Conservation (phyloP, 2,888 invertebrate species). For the Neocrepidodera transversa region DNA sequence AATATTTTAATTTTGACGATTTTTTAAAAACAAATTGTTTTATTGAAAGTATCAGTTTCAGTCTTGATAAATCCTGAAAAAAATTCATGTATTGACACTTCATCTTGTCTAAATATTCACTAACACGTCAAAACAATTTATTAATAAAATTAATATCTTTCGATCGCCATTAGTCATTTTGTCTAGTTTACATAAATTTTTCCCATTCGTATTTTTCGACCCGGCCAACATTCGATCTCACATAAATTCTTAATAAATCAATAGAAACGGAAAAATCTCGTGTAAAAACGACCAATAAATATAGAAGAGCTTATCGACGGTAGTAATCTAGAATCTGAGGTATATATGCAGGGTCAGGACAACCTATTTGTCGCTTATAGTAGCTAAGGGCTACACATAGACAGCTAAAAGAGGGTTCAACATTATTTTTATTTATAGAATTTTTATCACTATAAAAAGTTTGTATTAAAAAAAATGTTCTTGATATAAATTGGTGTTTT, state of each 20-base stretch:
- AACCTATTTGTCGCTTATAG: conserved; percentile 31
- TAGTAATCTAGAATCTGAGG: conserved; percentile 33
- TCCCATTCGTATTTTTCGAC: not conserved
- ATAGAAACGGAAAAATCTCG: conserved; percentile 29
- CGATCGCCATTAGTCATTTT: conserved; percentile 18
- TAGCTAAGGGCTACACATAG: conserved; percentile 11
- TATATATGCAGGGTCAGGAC: conserved; percentile 31
- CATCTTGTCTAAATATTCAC: conserved; percentile 12
- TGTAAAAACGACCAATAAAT: conserved; percentile 38
- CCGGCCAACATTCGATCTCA: conserved; percentile 27
- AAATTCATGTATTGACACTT: too few relatives aligned
- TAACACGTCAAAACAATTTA: conserved; percentile 13
- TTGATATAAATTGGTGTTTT: too few relatives aligned
- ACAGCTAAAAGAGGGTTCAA: not conserved
- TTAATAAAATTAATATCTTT: conserved; percentile 22
- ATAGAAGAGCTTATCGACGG: conserved; percentile 34
- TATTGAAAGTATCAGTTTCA: too few relatives aligned
- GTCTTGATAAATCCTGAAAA: too few relatives aligned
- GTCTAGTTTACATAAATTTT: conserved; percentile 23
- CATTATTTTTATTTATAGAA: too few relatives aligned
- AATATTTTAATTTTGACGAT: too few relatives aligned
- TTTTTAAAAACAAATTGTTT: too few relatives aligned
- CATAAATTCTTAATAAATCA: conserved; percentile 36
- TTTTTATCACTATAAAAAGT: too few relatives aligned
- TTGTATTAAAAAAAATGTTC: too few relatives aligned